Evolutionary conservation across 53 echinoderm and acorn worm genomes (phyloP).

Genomic region (Echinometra lucunter): DNA sequence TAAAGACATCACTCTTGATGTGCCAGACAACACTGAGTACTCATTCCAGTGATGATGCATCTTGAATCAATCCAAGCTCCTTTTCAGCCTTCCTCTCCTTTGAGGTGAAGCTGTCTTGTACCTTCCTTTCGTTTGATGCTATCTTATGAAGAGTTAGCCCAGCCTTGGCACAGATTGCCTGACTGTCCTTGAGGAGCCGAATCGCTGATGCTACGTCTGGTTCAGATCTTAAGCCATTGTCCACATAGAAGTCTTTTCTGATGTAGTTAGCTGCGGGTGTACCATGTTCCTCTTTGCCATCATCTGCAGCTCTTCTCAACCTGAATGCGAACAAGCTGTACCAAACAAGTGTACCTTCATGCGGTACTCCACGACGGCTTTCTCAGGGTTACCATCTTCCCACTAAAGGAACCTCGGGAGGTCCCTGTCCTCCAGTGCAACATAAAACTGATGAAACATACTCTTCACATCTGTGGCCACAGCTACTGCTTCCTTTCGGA

Average conservation of each 20-base stretch:
- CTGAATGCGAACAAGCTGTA: constrained; percentile 72
- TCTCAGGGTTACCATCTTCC: constrained; percentile 66
- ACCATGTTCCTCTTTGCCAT: constrained; percentile 64
- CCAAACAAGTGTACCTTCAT: constrained; percentile 79
- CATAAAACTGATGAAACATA: constrained; percentile 78
- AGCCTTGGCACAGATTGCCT: constrained; percentile 59
- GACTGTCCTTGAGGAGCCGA: constrained; percentile 27
- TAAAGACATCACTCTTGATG: too few species aligned
- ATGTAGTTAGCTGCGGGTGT: constrained; percentile 64
- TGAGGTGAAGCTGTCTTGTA: too few species aligned
- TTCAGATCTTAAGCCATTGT: constrained; percentile 59
- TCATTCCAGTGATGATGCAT: too few species aligned
- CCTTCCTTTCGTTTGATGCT: neutral
- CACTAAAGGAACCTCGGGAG: constrained; percentile 77
- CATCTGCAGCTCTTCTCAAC: constrained; percentile 69
- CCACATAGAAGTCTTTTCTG: constrained; percentile 67
- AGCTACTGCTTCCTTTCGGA: constrained; percentile 69
- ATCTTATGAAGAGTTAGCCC: constrained; percentile 35
- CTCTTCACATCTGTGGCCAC: constrained; percentile 69
- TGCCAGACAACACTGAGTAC: too few species aligned
- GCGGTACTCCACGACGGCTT: constrained; percentile 44
- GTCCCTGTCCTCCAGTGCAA: constrained; percentile 52
- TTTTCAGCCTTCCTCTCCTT: too few species aligned
- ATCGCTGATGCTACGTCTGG: constrained; percentile 12
- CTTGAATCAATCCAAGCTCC: too few species aligned